phyloP scores from a whole-genome alignment of 2,888 invertebrate species.

The Amiota mariae region DNA sequence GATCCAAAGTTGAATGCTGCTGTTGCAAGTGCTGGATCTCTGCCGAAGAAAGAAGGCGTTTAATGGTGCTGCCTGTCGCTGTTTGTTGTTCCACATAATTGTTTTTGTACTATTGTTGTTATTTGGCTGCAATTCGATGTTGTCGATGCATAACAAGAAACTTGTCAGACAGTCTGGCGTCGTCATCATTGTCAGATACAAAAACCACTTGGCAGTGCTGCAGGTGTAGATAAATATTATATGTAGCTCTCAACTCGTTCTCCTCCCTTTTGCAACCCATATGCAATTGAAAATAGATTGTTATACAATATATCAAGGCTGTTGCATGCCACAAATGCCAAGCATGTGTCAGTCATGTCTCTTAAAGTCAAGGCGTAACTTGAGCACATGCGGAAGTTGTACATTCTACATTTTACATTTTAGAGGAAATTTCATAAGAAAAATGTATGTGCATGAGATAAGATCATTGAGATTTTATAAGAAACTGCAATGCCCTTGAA shows the following conservation, averaged over 20 bases:
- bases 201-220: slow-evolving; percentile 28
- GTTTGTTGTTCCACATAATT: slow-evolving; percentile 1
- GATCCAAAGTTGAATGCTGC: not conserved
- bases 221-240: slow-evolving; percentile 27
- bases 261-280: too few relatives aligned
- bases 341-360: slow-evolving; percentile 2
- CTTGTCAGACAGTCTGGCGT: slow-evolving; percentile 36
- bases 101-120: not conserved
- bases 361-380: too few relatives aligned
- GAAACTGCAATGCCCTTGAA: too few relatives aligned
- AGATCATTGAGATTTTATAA: too few relatives aligned
- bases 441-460: too few relatives aligned
- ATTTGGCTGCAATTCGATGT: not conserved
- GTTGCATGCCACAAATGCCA: slow-evolving; percentile 25
- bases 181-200: slow-evolving; percentile 5
- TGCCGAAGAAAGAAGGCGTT: not conserved
- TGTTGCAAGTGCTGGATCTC: not conserved
- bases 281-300: too few relatives aligned
- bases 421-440: too few relatives aligned
- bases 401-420: too few relatives aligned
- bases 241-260: too few relatives aligned
- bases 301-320: slow-evolving; percentile 18
- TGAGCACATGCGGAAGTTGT: too few relatives aligned
- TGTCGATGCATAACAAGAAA: slow-evolving; percentile 18
- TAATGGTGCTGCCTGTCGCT: slow-evolving; percentile 9